Evolutionary conservation across 2,797 vertebrate species (phyloP).

Genomic region (Macrochelys suwanniensis): DNA sequence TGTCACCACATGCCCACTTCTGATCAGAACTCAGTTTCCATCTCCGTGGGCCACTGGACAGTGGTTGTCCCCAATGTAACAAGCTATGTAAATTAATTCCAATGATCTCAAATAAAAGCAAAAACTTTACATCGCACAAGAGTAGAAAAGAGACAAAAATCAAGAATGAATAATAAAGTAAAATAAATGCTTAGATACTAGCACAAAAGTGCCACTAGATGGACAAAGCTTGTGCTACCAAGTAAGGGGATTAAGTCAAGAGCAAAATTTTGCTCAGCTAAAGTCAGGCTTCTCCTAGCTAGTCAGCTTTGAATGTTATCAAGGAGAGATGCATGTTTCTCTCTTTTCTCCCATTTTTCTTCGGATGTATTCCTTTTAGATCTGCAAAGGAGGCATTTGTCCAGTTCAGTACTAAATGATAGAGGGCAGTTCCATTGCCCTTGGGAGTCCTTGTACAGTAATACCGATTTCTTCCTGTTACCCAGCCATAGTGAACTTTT

Average conservation of each 20-base stretch:
- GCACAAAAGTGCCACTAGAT: background rate
- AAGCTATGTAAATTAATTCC: background rate
- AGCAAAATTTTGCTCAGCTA: background rate
- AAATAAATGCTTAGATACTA: background rate
- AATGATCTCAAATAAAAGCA: background rate
- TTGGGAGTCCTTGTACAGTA: conserved; percentile 49
- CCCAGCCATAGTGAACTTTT: conserved; percentile 46
- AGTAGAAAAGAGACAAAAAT: conserved; percentile 19
- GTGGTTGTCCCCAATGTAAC: background rate
- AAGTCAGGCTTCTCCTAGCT: conserved; percentile 7
- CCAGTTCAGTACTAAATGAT: conserved; percentile 45
- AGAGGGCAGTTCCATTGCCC: conserved; percentile 32
- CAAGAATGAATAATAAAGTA: background rate
- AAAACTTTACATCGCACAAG: background rate
- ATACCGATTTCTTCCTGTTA: conserved; percentile 58
- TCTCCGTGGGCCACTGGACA: background rate
- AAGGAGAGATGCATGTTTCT: background rate
- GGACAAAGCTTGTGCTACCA: rapidly evolving
- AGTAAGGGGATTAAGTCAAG: background rate
- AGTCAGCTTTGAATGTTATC: conserved; percentile 14
- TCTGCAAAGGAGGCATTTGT: conserved; percentile 29
- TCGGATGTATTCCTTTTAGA: background rate
- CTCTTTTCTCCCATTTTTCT: background rate
- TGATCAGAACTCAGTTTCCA: background rate
- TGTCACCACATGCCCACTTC: background rate